Conservation (phyloP, 2,888 invertebrate species). For the Tachina fera region DNA sequence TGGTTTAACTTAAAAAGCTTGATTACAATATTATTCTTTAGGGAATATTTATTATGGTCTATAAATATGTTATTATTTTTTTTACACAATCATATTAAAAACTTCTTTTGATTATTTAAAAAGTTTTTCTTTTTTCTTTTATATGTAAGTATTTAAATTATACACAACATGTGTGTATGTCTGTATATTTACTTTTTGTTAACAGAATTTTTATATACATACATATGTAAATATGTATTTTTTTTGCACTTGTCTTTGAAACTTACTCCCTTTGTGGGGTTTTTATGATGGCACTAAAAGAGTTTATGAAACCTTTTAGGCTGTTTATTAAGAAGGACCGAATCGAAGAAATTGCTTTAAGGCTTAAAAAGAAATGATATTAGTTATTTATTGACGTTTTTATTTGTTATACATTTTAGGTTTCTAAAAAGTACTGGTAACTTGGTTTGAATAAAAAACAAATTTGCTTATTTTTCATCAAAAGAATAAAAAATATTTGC, state of each 20-base stretch:
- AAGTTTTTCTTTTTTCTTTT: background rate
- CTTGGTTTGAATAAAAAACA: background rate
- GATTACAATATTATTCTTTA: background rate
- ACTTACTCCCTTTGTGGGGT: background rate
- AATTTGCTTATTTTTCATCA: background rate
- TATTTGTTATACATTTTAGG: background rate
- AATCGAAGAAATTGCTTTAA: background rate
- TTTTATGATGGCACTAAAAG: background rate
- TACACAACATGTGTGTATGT: no score
- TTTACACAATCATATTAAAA: background rate
- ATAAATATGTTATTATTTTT: background rate
- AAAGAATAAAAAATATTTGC: background rate
- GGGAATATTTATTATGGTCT: background rate
- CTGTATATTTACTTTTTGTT: background rate
- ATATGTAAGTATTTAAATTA: background rate
- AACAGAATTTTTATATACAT: background rate
- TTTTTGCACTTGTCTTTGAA: background rate
- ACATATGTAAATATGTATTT: no score
- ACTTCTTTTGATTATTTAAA: constrained; percentile 1
- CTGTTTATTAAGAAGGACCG: background rate
- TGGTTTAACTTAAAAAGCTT: background rate
- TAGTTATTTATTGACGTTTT: background rate
- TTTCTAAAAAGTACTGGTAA: background rate
- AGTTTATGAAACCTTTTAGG: background rate
- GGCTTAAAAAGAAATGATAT: background rate